Evolutionary conservation across 2,888 invertebrate species (phyloP), one percentile per base, ranked within the genome.

Genomic region (Rhogogaster chlorosoma): DNA sequence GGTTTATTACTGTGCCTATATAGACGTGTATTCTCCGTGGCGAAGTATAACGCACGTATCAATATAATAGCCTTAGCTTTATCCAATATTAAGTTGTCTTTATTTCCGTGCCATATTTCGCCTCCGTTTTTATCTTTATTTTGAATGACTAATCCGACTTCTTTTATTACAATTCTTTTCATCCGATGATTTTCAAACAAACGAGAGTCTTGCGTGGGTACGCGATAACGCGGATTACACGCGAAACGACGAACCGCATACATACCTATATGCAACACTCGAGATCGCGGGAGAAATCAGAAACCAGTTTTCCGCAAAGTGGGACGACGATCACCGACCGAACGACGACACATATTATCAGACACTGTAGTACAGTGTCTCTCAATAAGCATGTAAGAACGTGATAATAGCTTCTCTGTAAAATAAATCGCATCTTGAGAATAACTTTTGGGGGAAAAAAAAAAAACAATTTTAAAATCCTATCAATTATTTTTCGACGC

Each of bases 291-390:
- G 67, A 82, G 82, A 85, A 86, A 86, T 86, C 75, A 61, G 86
- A 87, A 88, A 88, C 88, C 87, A 88, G 88, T 88, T 88, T 87
- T 85, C 57, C 57, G 86, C 82, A 86, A 88, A 88, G 88, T 88
- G 88, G 88, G 88, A 88, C 88, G 88, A 36, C 77, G 38, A 78
- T 49, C 49, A 9, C 4, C 49, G 32, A 0, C 32, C 26, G 26
- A 45, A 12, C 85, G 80, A 86, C 61, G 26, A 61, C 26, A 61
- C 61, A 61, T 45, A 45, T 45, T 45, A 45, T 49, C 49, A 6
- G 49, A 49, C 49, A 49, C 18, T 4, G 15, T 15, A 49, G 83
- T 83, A 75, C 85, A 84, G 85, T 77, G 71, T 83, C 49, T 84
- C 75, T 85, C 36, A 26, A 9, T n/a, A 29, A n/a, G n/a, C 45